phyloP scores from a whole-genome alignment of 2,113 vertebrate species.

The Rousettus leschenaultii region DNA sequence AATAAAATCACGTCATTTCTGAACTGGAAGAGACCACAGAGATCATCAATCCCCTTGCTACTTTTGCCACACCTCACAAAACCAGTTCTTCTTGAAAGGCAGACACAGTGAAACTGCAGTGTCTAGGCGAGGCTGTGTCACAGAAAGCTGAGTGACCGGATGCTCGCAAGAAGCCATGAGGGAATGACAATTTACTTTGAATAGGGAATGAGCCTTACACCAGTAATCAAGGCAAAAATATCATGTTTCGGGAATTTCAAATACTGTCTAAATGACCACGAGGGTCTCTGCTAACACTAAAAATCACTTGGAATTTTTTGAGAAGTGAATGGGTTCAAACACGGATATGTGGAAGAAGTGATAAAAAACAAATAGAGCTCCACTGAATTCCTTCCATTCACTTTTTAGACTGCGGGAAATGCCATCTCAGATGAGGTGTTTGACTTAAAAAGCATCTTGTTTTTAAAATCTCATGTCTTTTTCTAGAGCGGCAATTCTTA shows the following conservation, averaged over 20 bases:
- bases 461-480: background rate
- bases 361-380: background rate
- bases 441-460: background rate
- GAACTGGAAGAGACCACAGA: slow-evolving; percentile 14
- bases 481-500: background rate
- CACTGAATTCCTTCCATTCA: background rate
- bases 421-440: background rate
- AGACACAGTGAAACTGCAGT: background rate
- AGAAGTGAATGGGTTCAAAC: background rate
- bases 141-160: background rate
- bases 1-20: background rate
- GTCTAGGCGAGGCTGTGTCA: background rate
- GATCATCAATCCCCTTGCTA: background rate
- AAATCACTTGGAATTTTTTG: background rate
- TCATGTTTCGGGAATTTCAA: background rate
- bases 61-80: background rate
- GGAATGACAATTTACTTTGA: background rate
- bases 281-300: background rate
- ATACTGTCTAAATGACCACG: background rate
- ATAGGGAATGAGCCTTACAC: background rate
- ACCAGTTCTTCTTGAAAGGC: slow-evolving; percentile 15
- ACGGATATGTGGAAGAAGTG: background rate
- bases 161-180: background rate
- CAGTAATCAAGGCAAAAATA: background rate
- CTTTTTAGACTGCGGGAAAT: background rate